Base-by-base conservation (phyloP, 1,140 invertebrate genomes). In the Brachionus angularis region DNA sequence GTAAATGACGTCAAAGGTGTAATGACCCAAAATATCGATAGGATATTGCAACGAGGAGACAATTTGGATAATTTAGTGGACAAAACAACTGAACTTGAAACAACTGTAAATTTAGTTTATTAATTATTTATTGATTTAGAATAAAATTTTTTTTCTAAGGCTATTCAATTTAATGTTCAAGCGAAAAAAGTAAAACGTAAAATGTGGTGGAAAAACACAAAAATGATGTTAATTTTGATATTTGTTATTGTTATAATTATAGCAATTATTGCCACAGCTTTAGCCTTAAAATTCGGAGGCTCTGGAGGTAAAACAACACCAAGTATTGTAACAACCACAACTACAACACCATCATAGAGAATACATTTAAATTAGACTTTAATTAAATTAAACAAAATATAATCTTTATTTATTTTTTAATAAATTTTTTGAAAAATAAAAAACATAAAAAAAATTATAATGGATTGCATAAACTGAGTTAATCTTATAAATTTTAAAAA, bases 1-100 rank as follows among this genome's bases (percentile, higher is more conserved):
- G 80, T 82, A 0, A 77, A 82, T 46, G 79, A 81, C 31, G 80
- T 82, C 4, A 80, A 80, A 72, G 78, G 76, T 53, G 78, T 82
- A 1, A 82, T 83, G 81, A 78, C 79, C 46, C 76, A 81, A 70
- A 83, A 83, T 73, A 82, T 83, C 27, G 79, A 80, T 61, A 75
- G 76, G n/a, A 79, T 83, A 1, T 72, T 83, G 53, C 76, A 83
- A 71, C 72, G 82, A 36, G 82, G 81, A 8, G 80, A 83, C 52
- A 75, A 75, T 36, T 74, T 83, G 5, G 81, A 82, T 39, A 78
- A 81, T 58, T 75, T 83, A 12, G 77, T 81, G 58, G 78, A 79
- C 58, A 80, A 81, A 74, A 80, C 81, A 46, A 77, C 77, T 27
- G 80, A 80, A 25, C 74, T 83, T n/a, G 78, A 82, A 74, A 76